Conservation (phyloP, 2,888 invertebrate species). For the Eupithecia tripunctaria region DNA sequence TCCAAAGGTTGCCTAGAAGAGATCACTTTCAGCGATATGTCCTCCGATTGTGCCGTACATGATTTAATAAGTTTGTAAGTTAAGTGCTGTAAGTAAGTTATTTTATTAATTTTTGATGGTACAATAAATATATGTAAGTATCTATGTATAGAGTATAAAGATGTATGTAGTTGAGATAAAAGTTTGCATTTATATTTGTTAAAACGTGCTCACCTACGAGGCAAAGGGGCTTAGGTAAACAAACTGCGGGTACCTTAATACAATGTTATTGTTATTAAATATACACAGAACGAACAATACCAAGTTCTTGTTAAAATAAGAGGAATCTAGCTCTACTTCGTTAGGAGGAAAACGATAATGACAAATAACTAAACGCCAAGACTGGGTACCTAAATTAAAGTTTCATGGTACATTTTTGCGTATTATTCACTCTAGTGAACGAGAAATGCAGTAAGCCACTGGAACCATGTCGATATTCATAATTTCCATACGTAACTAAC, state of each 20-base stretch:
- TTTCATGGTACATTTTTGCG: not conserved
- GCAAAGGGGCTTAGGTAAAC: not conserved
- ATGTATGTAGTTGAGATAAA: not conserved
- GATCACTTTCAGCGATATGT: too few relatives aligned
- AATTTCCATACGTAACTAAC: conserved; percentile 13
- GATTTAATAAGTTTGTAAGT: too few relatives aligned
- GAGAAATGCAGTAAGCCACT: not conserved
- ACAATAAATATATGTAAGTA: too few relatives aligned
- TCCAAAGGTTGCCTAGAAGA: too few relatives aligned
- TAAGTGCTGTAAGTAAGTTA: too few relatives aligned
- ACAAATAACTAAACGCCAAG: not conserved
- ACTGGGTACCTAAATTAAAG: not conserved
- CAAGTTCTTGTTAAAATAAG: not conserved
- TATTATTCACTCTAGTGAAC: not conserved
- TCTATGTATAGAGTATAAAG: not conserved
- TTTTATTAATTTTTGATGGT: too few relatives aligned
- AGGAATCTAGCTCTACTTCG: not conserved
- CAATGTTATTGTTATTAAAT: not conserved
- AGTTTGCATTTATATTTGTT: not conserved
- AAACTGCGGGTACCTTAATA: not conserved
- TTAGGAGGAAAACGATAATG: not conserved
- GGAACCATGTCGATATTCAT: not conserved
- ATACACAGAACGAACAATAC: not conserved
- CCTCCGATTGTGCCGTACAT: too few relatives aligned
- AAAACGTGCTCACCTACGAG: not conserved